A percentile compares a stretch with the other conserved stretches of the same genome.
Conservation (phyloP, 2,797 vertebrate genomes). For the Parambassis ranga region DNA sequence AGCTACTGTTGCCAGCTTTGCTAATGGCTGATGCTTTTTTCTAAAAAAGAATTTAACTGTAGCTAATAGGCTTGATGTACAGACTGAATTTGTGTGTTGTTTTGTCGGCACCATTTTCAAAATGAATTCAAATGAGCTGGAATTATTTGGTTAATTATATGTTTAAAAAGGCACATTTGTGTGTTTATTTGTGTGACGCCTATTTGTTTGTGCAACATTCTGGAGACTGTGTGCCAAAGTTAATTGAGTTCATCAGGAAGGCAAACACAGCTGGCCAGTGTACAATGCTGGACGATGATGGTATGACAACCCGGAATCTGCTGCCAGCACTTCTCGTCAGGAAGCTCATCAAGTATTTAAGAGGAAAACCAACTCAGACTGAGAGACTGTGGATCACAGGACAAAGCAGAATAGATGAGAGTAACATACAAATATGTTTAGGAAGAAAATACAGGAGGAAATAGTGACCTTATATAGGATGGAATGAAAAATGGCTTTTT, state of each 20-base stretch:
- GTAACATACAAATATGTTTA: background rate
- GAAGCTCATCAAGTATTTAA: constrained; percentile 64
- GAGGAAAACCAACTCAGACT: constrained; percentile 39
- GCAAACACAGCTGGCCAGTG: constrained; percentile 58
- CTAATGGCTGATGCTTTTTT: no score
- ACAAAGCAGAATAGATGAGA: background rate
- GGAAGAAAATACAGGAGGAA: background rate
- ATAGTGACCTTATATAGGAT: constrained; percentile 10
- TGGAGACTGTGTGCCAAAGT: constrained; percentile 18
- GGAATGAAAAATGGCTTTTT: constrained; percentile 31
- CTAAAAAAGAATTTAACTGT: no score
- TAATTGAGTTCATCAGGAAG: constrained; percentile 62
- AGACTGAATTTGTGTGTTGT: background rate
- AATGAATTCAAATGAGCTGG: no score
- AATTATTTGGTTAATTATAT: background rate
- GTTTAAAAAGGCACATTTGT: background rate
- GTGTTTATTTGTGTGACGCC: background rate
- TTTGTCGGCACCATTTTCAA: background rate
- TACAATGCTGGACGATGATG: constrained; percentile 22
- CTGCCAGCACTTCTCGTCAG: constrained; percentile 48
- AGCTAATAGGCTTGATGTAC: no score
- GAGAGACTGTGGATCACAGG: constrained; percentile 20
- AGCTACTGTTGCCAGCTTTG: no score
- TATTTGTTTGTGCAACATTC: background rate
- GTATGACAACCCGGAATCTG: constrained; percentile 22